Evolutionary conservation across 2,888 invertebrate genomes (phyloP), one percentile per base, ranked within the genome.

Genomic region (Lasioglossum marginatum): DNA sequence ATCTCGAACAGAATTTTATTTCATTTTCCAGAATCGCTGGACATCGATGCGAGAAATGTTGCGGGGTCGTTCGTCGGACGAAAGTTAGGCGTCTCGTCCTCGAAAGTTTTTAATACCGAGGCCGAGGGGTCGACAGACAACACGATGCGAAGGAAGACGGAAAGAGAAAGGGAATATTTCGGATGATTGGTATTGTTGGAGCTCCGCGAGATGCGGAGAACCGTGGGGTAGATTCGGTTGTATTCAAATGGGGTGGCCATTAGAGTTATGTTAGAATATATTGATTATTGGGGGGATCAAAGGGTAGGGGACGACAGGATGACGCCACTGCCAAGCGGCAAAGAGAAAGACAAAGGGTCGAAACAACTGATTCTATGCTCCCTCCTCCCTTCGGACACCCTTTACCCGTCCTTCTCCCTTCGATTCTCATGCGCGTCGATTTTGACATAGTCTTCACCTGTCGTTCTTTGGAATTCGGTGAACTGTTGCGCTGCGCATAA

Each of bases 271-370:
- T 93, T 94, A 94, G 94, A 94, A 94, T 94, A 95, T 95, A 95
- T 95, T 95, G 95, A 95, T 95, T 95, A 95, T 95, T 94, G 94
- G 94, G 94, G 93, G 93, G 93, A 94, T 95, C 94, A 95, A 94
- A 94, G 94, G 92, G 93, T 93, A 93, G 93, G 93, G 93, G 92
- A 87, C 88, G 82, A 88, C 86, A 85, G 89, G 91, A 93, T 92
- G 92, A 93, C 92, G 93, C 92, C 91, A 93, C 89, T 88, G 91
- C 88, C 82, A 87, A 88, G 86, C 85, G 79, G 83, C 87, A 85
- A 87, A 88, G 88, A 87, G 92, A 90, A 92, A 92, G 92, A 92
- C 90, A 90, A 90, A 92, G 92, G 92, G 91, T 91, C 89, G 90
- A 88, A 91, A 91, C 90, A 88, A 91, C 88, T 82, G 88, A 81